Percentiles rank a stretch among this genome's conserved stretches.
These are phyloP conservation scores for Cheilinus undulatus DNA, from an alignment of 2,113 vertebrate genomes.

Conservation along the genomic window DNA sequence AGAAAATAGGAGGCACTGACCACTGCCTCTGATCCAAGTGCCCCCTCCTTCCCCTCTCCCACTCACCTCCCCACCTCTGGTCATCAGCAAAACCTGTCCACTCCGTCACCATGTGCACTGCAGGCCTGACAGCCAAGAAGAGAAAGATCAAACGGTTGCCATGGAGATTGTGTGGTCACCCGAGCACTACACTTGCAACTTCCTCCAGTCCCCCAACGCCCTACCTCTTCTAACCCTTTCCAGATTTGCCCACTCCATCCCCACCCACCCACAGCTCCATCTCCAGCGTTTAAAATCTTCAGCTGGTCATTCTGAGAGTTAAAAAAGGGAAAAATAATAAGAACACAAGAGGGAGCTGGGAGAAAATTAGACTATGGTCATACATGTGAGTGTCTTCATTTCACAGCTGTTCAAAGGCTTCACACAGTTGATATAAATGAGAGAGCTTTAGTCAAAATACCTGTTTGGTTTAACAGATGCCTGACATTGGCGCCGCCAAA, in stretches of 20 bases:
- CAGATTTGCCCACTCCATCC: slow-evolving; percentile 70
- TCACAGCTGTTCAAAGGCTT: slow-evolving; percentile 26
- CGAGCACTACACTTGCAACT: slow-evolving; percentile 70
- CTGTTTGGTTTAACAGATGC: slow-evolving; percentile 34
- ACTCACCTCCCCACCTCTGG: slow-evolving; percentile 63
- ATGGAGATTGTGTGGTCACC: slow-evolving; percentile 84
- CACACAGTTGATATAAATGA: slow-evolving; percentile 44
- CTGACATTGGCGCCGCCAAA: too few relatives aligned
- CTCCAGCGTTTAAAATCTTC: slow-evolving; percentile 41
- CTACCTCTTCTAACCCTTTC: slow-evolving; percentile 77
- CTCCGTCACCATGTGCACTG: slow-evolving; percentile 76
- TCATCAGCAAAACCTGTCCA: slow-evolving; percentile 77
- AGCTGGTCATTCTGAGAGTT: slow-evolving; percentile 19
- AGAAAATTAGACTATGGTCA: slow-evolving; percentile 43
- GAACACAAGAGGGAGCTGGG: slow-evolving; percentile 1
- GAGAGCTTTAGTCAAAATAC: slow-evolving; percentile 28
- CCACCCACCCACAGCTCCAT: slow-evolving; percentile 12
- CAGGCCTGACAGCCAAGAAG: slow-evolving; percentile 76
- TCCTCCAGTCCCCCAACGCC: slow-evolving; percentile 67
- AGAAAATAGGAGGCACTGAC: slow-evolving; percentile 33
- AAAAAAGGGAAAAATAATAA: slow-evolving; percentile 16
- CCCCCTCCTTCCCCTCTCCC: slow-evolving; percentile 15
- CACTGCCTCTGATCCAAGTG: slow-evolving; percentile 55
- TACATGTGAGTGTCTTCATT: too few relatives aligned
- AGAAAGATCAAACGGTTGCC: slow-evolving; percentile 82